Base-by-base conservation (phyloP, 2,888 invertebrate genomes). In the Neoaliturus tenellus region DNA sequence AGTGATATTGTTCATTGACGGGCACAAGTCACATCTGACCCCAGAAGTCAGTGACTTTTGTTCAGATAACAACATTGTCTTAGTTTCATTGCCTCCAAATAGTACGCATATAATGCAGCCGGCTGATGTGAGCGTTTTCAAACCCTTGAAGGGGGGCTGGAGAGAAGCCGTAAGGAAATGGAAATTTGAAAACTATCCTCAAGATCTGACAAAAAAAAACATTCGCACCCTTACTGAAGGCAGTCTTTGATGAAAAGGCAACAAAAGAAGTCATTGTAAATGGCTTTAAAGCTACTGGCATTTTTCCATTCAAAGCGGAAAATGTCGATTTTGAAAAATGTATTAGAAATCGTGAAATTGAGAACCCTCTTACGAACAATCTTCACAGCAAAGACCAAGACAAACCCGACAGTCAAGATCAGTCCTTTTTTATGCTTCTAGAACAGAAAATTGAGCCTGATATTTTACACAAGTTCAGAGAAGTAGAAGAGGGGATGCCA, bases 211-310 rank as follows among this genome's bases (percentile, higher is more conserved):
- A 44, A 44, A 12, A 17, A n/a, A 44, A 44, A 44, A 44, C 44
- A 4, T 44, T 44, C 17, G 44, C 44, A 4, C 44, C 44, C 12
- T 44, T 44, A 12, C 44, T 44, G 12, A 44, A 44, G 17, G 44
- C 4, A 44, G 44, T 44, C 2, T 44, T 44, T 44, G 12, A 44
- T 12, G 44, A 44, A 12, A 44, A 44, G 12, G 44, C 44, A 44
- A 44, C 44, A 4, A 4, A 4, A 12, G 44, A 44, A 14, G 12
- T 44, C 4, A 12, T 44, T 4, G 12, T 8, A 12, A 44, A 44
- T 44, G 44, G 44, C 23, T 85, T 85, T 33, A 73, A 44, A 44
- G 44, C 44, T 14, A 44, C 44, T 14, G 44, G 44, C 4, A 44
- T 44, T 44, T 44, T 44, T 44, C 44, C 44, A 12, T 44, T 44